phyloP scores from a whole-genome alignment of 2,113 vertebrate genomes.

The Pteronura brasiliensis region DNA sequence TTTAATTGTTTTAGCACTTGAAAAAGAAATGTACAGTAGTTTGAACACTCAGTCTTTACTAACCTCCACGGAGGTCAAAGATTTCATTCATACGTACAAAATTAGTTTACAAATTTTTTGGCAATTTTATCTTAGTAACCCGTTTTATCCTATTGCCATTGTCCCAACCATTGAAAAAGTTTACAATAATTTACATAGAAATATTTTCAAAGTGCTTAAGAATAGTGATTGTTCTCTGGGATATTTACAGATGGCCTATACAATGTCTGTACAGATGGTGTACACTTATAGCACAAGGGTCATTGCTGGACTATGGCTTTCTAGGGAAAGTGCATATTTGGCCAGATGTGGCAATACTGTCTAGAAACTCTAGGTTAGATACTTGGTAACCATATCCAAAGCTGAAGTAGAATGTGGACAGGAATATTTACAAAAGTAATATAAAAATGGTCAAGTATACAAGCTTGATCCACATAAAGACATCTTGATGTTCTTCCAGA shows the following conservation, averaged over 20 bases:
- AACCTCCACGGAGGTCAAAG: constrained; percentile 78
- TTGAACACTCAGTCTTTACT: constrained; percentile 78
- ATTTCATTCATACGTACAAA: constrained; percentile 84
- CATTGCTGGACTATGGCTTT: constrained; percentile 87
- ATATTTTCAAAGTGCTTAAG: constrained; percentile 95
- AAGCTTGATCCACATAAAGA: constrained; percentile 79
- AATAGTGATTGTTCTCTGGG: constrained; percentile 89
- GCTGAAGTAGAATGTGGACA: constrained; percentile 84
- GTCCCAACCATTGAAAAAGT: constrained; percentile 92
- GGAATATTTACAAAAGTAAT: constrained; percentile 81
- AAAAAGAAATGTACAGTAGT: constrained; percentile 82
- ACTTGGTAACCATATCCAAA: constrained; percentile 82
- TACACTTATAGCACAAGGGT: constrained; percentile 82
- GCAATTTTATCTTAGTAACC: constrained; percentile 87
- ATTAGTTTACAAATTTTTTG: constrained; percentile 89
- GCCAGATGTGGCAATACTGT: constrained; percentile 84
- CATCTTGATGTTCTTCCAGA: constrained; percentile 76
- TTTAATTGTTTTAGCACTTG: constrained; percentile 80
- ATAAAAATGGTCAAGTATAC: constrained; percentile 82
- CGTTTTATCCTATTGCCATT: constrained; percentile 91
- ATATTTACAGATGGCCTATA: constrained; percentile 90
- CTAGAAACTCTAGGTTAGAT: constrained; percentile 79
- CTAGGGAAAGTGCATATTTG: constrained; percentile 87
- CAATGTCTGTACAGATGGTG: constrained; percentile 91
- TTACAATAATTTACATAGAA: constrained; percentile 94